Base-by-base conservation (phyloP, 2,113 vertebrate species). In the Dinomys branickii region DNA sequence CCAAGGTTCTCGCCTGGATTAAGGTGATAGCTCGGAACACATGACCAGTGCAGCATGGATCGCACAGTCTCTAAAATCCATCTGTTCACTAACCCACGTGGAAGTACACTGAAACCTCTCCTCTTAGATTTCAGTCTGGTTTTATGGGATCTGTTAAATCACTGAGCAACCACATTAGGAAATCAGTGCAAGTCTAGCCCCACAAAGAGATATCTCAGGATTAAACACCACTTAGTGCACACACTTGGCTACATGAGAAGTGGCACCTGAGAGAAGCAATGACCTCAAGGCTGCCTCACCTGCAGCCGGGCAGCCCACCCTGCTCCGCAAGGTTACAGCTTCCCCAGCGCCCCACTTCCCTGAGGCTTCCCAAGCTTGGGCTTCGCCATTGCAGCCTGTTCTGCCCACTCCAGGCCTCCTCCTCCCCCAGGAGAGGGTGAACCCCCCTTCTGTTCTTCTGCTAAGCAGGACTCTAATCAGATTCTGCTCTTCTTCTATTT, bases 51-150 rank as follows among this genome's bases (percentile, higher is more conserved):
- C 75, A 30, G 8, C 4, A 5, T 44, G 56, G 47, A 6, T 81
- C 71, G 38, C 38, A 19, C 84, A 73, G 4, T 89, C 28, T 47
- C 82, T 56, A 54, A 44, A 44, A 56, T 59, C 58, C 0, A 0
- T 47, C 80, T 52, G 28, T 77, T 35, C 41, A 5, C 85, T 96
- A 69, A 81, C 50, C 38, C 30, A 7, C 35, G 63, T n/a, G 13
- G 33, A 95, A 67, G 54, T 14, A 4, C 69, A 13, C 30, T 56
- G 44, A 90, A 75, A 20, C 41, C 52, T 91, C 78, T 61, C 54
- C 24, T 96, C 97, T 61, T 86, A 86, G 96, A 69, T 85, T 93
- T 35, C 75, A 52, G 33, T 87, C 67, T 69, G 87, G 35, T 75
- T 90, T 89, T 47, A 77, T n/a, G 50, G 0, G 0, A 38, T 44